These are phyloP conservation scores for Vespertilio murinus DNA, from an alignment of 2,797 vertebrate genomes.

Conservation along the genomic window DNA sequence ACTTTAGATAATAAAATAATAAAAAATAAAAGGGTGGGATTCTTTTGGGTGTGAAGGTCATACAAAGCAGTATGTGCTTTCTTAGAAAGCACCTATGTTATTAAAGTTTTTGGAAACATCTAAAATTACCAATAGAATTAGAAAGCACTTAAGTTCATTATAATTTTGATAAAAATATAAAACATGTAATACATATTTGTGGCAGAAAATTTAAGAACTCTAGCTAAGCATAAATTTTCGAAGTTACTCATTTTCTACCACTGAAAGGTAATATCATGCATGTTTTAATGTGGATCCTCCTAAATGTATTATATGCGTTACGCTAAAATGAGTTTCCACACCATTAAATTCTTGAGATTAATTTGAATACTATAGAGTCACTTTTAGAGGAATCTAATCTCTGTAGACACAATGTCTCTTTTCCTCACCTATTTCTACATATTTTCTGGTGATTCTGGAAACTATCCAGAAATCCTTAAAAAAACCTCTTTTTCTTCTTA, in stretches of 20 bases:
- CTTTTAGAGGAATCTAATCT: neutral
- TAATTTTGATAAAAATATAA: slow-evolving; percentile 22
- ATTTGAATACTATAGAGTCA: neutral
- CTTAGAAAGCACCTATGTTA: neutral
- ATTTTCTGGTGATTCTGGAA: slow-evolving; percentile 24
- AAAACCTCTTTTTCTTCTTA: neutral
- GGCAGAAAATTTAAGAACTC: neutral
- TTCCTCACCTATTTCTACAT: neutral
- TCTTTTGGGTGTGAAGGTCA: neutral
- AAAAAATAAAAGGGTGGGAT: neutral
- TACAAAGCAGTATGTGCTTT: neutral
- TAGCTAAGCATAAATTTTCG: neutral
- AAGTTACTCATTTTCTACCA: neutral
- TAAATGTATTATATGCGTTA: neutral
- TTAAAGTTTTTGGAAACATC: neutral
- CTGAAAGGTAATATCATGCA: neutral
- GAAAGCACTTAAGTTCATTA: neutral
- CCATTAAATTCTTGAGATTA: neutral
- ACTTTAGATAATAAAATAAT: too few species aligned
- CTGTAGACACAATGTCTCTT: neutral
- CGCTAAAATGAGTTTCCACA: slow-evolving; percentile 30
- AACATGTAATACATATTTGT: neutral
- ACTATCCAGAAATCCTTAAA: neutral
- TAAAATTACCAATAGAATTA: slow-evolving; percentile 19
- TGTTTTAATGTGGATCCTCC: neutral